These are phyloP conservation scores for Sphaeridia pumilis DNA, from an alignment of 2,888 invertebrate genomes.

Conservation along the genomic window DNA sequence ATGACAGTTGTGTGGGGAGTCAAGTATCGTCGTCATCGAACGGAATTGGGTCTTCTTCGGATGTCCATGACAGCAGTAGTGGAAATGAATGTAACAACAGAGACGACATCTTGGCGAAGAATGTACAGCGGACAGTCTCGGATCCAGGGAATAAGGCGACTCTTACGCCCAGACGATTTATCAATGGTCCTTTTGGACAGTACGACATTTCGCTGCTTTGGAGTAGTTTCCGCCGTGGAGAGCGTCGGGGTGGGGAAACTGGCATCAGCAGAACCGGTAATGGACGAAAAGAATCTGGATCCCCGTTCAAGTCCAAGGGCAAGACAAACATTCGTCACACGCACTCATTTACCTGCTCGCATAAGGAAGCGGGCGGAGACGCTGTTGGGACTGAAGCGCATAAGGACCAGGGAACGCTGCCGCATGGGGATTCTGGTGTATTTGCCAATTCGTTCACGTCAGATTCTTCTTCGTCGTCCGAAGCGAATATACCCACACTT, in stretches of 20 bases:
- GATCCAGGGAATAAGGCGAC: conserved; percentile 36
- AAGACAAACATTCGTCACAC: conserved; percentile 37
- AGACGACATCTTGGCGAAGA: conserved; percentile 23
- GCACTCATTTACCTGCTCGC: conserved; percentile 38
- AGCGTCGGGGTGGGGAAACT: conserved; percentile 12
- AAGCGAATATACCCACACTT: conserved; percentile 47
- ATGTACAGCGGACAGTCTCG: conserved; percentile 36
- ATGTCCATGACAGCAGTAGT: conserved; percentile 32
- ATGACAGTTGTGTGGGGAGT: conserved; percentile 28
- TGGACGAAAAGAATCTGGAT: conserved; percentile 16
- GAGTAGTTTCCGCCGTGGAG: conserved; percentile 35
- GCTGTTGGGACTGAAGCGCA: conserved; percentile 9
- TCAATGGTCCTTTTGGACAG: conserved; percentile 34
- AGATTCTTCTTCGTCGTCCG: conserved; percentile 35
- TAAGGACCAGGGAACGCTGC: conserved; percentile 26
- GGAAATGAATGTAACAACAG: conserved; percentile 32
- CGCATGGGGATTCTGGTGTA: conserved; percentile 36
- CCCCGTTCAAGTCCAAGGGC: conserved; percentile 31
- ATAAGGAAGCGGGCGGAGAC: conserved; percentile 19
- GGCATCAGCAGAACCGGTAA: conserved; percentile 17
- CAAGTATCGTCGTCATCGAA: conserved; percentile 35
- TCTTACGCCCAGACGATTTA: conserved; percentile 34
- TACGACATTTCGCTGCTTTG: conserved; percentile 35
- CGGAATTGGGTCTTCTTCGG: conserved; percentile 33
- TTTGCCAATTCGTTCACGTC: conserved; percentile 36